Conservation (phyloP, 2,797 vertebrate genomes). For the Streptopelia turtur region DNA sequence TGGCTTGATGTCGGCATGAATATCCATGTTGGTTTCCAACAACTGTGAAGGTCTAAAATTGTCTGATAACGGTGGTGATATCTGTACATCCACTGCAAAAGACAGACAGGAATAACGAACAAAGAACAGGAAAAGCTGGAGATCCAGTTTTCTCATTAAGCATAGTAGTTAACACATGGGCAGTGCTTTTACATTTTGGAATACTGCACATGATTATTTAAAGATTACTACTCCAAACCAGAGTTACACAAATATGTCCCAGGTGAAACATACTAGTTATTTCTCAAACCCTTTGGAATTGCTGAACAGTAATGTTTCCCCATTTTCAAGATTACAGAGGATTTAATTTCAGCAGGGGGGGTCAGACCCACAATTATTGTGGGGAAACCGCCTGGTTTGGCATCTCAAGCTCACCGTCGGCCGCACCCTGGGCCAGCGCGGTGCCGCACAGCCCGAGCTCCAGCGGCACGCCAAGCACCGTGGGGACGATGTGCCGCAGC, state of each 20-base stretch:
- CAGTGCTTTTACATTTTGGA: neutral
- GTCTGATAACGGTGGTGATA: slow-evolving; percentile 76
- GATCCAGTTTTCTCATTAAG: neutral
- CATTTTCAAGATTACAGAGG: neutral
- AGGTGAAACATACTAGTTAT: neutral
- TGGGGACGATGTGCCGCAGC: slow-evolving; percentile 81
- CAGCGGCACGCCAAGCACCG: slow-evolving; percentile 80
- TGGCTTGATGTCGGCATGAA: slow-evolving; percentile 81
- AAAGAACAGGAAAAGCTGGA: neutral
- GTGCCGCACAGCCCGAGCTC: slow-evolving; percentile 80
- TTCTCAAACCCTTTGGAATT: neutral
- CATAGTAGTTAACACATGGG: neutral
- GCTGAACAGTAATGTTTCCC: neutral
- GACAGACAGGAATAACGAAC: neutral
- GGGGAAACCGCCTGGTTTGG: neutral
- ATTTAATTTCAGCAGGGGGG: neutral
- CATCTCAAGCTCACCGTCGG: slow-evolving; percentile 66
- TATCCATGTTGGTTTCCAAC: slow-evolving; percentile 73
- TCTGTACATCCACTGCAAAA: slow-evolving; percentile 56
- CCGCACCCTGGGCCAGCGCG: slow-evolving; percentile 64
- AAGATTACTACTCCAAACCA: neutral
- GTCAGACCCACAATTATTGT: neutral
- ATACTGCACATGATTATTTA: neutral
- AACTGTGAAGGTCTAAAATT: slow-evolving; percentile 74
- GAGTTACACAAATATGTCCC: neutral